Evolutionary conservation across 2,888 invertebrate genomes (phyloP).

Genomic region (Eupeodes latifasciatus): DNA sequence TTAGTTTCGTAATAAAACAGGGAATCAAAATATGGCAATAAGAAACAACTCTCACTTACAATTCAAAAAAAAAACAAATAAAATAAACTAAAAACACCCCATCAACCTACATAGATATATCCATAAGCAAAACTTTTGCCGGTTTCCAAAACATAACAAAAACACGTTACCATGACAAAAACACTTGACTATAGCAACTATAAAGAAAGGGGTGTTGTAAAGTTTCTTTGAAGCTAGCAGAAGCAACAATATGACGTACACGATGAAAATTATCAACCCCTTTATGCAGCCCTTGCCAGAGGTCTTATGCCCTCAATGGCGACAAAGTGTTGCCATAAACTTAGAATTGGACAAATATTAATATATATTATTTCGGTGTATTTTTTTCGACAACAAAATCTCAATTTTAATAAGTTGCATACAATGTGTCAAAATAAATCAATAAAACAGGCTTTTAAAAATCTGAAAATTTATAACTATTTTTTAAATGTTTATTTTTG

Average conservation of each 20-base stretch:
- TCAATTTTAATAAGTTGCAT: not conserved
- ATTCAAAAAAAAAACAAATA: not conserved
- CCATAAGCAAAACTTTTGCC: constrained; percentile 15
- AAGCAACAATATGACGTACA: not conserved
- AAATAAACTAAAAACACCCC: not conserved
- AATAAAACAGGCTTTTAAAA: no score
- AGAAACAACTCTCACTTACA: constrained; percentile 29
- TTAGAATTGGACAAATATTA: not conserved
- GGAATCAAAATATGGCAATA: not conserved
- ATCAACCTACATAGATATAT: no score
- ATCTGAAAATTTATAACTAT: no score
- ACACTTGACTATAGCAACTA: not conserved
- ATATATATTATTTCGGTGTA: no score
- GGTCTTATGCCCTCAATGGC: not conserved
- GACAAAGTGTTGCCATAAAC: not conserved
- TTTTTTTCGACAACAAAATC: no score
- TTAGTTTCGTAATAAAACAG: constrained; percentile 17
- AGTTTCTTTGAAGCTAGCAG: constrained; percentile 34
- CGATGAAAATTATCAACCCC: constrained; percentile 54
- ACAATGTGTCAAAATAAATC: not conserved
- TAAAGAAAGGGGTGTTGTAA: not conserved
- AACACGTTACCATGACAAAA: constrained; percentile 66
- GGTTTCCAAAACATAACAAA: constrained; percentile 70
- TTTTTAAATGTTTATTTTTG: no score
- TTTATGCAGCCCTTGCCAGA: constrained; percentile 25